Base-by-base conservation (phyloP, 1,140 invertebrate genomes). In the Sitophilus oryzae region DNA sequence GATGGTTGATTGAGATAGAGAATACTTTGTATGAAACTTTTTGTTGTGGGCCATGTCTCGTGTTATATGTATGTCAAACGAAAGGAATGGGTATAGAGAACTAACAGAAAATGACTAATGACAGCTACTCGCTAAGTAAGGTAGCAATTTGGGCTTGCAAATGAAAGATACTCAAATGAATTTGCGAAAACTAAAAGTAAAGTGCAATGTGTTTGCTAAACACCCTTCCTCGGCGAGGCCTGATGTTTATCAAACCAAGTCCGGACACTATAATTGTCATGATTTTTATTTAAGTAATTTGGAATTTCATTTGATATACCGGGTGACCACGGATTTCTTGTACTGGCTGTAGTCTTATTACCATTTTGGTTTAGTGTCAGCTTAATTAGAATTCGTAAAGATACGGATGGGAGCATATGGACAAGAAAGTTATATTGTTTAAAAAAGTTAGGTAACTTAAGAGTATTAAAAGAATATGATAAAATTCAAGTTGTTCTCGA, bases 181-280 rank as follows among this genome's bases (percentile, higher is more conserved):
- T 44, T 46, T 48, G 45, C 41, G 20, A 44, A 25, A 60, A 58
- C 42, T 61, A 59, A 62, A 62, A 56, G 52, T 57, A 51, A 55
- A 61, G 53, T 57, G 59, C 46, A 61, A 43, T 19, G 46, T 55
- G 41, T 57, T 62, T 62, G 60, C 48, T 56, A 49, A 56, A 61
- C 38, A 48, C 45, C 58, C n/a, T 53, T 49, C 50, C 14, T 21
- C 11, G 19, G 15, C 36, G 15, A 52, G 23, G 57, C 44, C 43
- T 46, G 61, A 41, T 62, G 42, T 61, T 58, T 38, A 59, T 60
- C 62, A 59, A 59, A 63, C 55, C 42, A 60, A 63, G 68, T 70
- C 70, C 65, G 48, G 60, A 71, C 70, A 71, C 70, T 67, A 70
- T 70, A 71, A 71, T 67, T 71, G 70, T 71, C 70, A 66, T 71